Evolutionary conservation across 2,113 vertebrate genomes (phyloP).

Genomic region (Sorex fumeus): DNA sequence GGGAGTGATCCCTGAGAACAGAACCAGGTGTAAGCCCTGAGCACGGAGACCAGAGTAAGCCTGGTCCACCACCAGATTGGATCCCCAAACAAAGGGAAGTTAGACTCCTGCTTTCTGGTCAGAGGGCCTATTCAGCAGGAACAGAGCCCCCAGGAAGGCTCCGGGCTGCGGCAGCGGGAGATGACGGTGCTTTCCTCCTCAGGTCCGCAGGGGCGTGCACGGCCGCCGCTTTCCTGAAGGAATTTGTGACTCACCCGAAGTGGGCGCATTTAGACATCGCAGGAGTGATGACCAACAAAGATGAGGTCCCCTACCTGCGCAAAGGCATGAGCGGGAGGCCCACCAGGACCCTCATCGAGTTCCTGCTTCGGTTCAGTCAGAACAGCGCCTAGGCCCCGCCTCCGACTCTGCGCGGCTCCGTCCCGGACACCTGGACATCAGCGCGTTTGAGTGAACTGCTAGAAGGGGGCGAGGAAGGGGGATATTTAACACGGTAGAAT

Average conservation of each 20-base stretch:
- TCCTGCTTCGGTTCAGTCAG: conserved; percentile 90
- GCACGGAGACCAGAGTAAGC: too few species aligned
- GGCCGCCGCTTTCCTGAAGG: conserved; percentile 96
- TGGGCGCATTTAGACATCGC: conserved; percentile 99
- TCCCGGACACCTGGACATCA: conserved; percentile 43
- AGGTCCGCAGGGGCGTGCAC: conserved; percentile 98
- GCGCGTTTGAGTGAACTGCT: conserved; percentile 42
- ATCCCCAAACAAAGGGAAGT: not conserved
- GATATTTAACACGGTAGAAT: conserved; percentile 56
- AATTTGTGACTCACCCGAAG: conserved; percentile 94
- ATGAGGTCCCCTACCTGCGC: conserved; percentile 95
- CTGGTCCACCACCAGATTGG: too few species aligned
- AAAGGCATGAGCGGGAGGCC: conserved; percentile 98
- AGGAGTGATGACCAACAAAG: conserved; percentile 98
- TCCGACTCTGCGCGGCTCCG: conserved; percentile 48
- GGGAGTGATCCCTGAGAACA: too few species aligned
- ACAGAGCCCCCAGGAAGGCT: not conserved
- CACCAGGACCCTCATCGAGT: conserved; percentile 95
- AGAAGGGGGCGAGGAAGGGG: conserved; percentile 31
- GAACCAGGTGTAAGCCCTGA: too few species aligned
- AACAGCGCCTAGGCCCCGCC: conserved; percentile 77
- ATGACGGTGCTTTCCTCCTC: conserved; percentile 34
- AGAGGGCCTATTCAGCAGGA: not conserved
- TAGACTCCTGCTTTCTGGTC: not conserved
- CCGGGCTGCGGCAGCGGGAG: not conserved